Evolutionary conservation across 2,888 invertebrate species (phyloP).

Genomic region (Trichacis sp.): DNA sequence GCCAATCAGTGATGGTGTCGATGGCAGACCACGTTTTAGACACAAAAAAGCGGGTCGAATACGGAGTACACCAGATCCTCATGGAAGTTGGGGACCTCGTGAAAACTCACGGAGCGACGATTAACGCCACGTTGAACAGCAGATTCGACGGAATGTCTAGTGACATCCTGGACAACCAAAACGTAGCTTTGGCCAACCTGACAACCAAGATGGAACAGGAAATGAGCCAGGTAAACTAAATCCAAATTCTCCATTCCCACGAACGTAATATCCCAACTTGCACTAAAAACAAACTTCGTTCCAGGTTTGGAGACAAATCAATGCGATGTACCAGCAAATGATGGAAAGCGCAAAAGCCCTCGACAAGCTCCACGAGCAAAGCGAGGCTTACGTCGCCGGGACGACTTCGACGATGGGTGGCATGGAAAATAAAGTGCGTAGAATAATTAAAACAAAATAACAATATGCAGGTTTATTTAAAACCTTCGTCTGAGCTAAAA

Average conservation of each 20-base stretch:
- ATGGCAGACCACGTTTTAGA: constrained; percentile 88
- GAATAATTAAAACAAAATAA: no score
- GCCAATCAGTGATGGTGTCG: constrained; percentile 83
- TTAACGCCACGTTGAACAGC: constrained; percentile 77
- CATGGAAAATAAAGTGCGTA: constrained; percentile 79
- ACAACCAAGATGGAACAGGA: constrained; percentile 83
- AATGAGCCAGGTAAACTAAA: constrained; percentile 74
- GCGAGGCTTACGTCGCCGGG: constrained; percentile 84
- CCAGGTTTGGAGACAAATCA: constrained; percentile 88
- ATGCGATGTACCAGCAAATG: constrained; percentile 88
- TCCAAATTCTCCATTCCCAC: no score
- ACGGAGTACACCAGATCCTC: constrained; percentile 85
- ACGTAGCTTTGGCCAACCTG: constrained; percentile 79
- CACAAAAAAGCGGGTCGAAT: constrained; percentile 86
- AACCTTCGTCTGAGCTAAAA: no score
- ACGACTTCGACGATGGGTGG: constrained; percentile 81
- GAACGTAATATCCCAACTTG: no score
- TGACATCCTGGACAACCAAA: constrained; percentile 79
- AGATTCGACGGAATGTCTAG: constrained; percentile 80
- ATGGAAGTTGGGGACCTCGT: constrained; percentile 80
- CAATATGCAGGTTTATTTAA: no score
- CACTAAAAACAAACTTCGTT: no score
- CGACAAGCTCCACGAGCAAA: constrained; percentile 82
- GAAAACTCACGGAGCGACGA: constrained; percentile 74
- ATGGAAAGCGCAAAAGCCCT: constrained; percentile 80